Base-by-base conservation (phyloP, 2,797 vertebrate species). In the Danio tinwini region DNA sequence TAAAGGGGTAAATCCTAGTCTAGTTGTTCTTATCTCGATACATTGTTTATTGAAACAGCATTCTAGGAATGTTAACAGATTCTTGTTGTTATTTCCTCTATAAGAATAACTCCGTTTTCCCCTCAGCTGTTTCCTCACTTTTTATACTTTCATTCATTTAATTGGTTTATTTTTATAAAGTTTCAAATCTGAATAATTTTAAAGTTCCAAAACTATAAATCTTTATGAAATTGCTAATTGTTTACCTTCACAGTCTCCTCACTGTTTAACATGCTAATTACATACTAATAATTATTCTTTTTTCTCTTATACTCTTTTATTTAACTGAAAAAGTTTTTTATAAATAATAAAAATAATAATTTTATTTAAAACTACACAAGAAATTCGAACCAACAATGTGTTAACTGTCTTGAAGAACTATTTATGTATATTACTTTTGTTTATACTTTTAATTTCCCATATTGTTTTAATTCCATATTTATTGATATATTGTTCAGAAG, bases 21-120 rank as follows among this genome's bases (percentile, higher is more conserved):
- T 55, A n/a, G 58, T 47, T 4, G 50, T 39, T 9, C 19, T 72
- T 79, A 79, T 73, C 77, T 64, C 16, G 0, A 78, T 6, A 8
- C 14, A 50, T 19, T 61, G 29, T 69, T 49, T 5, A 59, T 5
- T 21, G 2, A 40, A 78, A 53, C 14, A 37, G 37, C 62, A 52
- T 29, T 21, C 1, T 11, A 17, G 14, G 76, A 71, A 70, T 71
- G 65, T 37, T 47, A 29, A 44, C 47, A 45, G 12, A 59, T 39
- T 19, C 40, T 45, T 58, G 19, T 19, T 69, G 53, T 39, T 21
- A 47, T 78, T 78, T 70, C 10, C 17, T 62, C 1, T 47, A 11
- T 44, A n/a, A n/a, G n/a, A n/a, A n/a, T n/a, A n/a, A n/a, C n/a
- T n/a, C n/a, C n/a, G n/a, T n/a, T n/a, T n/a, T n/a, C n/a, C n/a